Evolutionary conservation across 2,888 invertebrate genomes (phyloP).

Genomic region (Tricholauxania praeusta): DNA sequence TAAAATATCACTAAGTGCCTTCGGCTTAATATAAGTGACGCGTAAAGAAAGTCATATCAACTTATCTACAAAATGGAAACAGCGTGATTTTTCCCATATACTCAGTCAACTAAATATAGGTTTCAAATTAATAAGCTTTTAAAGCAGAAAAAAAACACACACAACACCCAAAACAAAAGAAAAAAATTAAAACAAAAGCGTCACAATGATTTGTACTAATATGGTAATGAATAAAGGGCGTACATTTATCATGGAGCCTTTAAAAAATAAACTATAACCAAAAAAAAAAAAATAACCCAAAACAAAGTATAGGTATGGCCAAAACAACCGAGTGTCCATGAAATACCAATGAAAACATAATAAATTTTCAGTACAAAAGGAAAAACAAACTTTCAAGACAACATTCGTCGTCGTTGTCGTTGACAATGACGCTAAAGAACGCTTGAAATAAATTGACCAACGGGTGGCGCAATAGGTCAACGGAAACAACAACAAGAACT

Average conservation of each 20-base stretch:
- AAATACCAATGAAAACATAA: neutral
- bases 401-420: neutral
- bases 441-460: slow-evolving; percentile 40
- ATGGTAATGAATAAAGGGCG: neutral
- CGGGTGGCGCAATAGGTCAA: slow-evolving; percentile 21
- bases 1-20: too few species aligned
- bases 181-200: slow-evolving; percentile 3
- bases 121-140: too few species aligned
- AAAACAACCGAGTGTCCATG: neutral
- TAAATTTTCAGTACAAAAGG: neutral
- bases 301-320: too few species aligned
- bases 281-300: neutral
- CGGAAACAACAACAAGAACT: slow-evolving; percentile 8
- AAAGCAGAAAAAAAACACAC: too few species aligned
- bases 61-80: too few species aligned
- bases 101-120: too few species aligned
- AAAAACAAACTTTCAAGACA: neutral
- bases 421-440: slow-evolving; percentile 35
- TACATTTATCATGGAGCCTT: neutral
- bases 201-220: slow-evolving; percentile 38
- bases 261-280: neutral
- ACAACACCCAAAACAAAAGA: too few species aligned
- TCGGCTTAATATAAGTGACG: too few species aligned
- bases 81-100: too few species aligned
- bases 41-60: too few species aligned